Base-by-base conservation (phyloP, 2,113 vertebrate species). In the Oryzias woworae region DNA sequence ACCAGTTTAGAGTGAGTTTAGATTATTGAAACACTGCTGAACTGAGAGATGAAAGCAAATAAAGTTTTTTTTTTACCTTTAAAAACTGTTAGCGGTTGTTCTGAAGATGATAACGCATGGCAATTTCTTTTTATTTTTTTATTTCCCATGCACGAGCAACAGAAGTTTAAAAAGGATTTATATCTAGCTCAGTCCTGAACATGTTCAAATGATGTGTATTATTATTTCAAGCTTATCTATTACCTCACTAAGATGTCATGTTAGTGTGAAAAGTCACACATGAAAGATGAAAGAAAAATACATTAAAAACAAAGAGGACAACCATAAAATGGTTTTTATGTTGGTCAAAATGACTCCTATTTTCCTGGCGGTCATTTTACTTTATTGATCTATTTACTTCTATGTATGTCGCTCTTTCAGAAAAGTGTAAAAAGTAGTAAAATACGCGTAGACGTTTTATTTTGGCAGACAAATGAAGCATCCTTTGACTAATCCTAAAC, bases 331-430 rank as follows among this genome's bases (percentile, higher is more conserved):
- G 81, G 70, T 81, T 50, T 22, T 65, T 65, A 66, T 66, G 71
- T 83, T 82, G 78, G 77, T 84, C 77, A 84, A 55, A 82, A 81
- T 87, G 83, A 86, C 85, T 82, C 62, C 73, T 71, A 68, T 76
- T 83, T 81, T 79, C 58, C 52, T 58, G 46, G 48, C 51, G 49
- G 26, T 77, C 66, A 57, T 77, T 74, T 62, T 51, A 83, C 23
- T 69, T 36, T 64, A 62, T 43, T 41, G 1, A 48, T 58, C 59
- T 42, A 42, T 59, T 77, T 77, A 46, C 56, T 17, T 80, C 58
- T 57, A 12, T 58, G 66, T 17, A 56, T 76, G 62, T 66, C 70
- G 59, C 20, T 78, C 72, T 61, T 77, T 52, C 63, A 58, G 58
- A 53, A 71, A 51, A 48, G n/a, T 58, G 49, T 72, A 74, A 65